These are phyloP conservation scores for Syrrhaptes paradoxus DNA, from an alignment of 2,113 vertebrate genomes.

Conservation along the genomic window DNA sequence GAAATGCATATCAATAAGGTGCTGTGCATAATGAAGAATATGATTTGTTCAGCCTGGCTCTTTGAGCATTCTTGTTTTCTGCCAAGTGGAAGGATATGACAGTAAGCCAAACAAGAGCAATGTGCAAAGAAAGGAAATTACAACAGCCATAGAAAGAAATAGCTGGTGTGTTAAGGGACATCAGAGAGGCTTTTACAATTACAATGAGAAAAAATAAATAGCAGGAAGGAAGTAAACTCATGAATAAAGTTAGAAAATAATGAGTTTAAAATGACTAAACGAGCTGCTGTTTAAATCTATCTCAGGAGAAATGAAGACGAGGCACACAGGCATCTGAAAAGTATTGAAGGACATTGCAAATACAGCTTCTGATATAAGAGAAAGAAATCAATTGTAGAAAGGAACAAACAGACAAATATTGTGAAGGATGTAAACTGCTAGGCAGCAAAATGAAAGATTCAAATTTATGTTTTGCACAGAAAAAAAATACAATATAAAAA, in stretches of 20 bases:
- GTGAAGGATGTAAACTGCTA: neutral
- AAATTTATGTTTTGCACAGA: neutral
- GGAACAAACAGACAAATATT: neutral
- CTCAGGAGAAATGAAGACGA: neutral
- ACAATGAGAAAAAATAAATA: slow-evolving; percentile 10
- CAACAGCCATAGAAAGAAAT: neutral
- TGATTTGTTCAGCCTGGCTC: neutral
- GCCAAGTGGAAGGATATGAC: neutral
- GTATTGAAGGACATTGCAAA: neutral
- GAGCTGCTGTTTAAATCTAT: neutral
- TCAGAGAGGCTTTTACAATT: neutral
- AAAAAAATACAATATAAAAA: neutral
- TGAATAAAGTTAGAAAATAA: slow-evolving; percentile 27
- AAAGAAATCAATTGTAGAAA: neutral
- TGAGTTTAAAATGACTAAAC: neutral
- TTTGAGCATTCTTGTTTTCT: slow-evolving; percentile 19
- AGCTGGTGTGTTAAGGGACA: neutral
- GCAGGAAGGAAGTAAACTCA: slow-evolving; percentile 14
- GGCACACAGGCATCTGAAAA: neutral
- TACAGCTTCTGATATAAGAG: neutral
- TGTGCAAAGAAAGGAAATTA: neutral
- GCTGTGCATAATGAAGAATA: neutral
- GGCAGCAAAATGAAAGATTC: neutral
- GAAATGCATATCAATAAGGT: neutral
- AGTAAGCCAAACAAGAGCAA: neutral